A percentile compares a stretch with the other conserved stretches of the same genome.
phyloP scores from a whole-genome alignment of 2,888 invertebrate species.

The Pollenia amentaria region DNA sequence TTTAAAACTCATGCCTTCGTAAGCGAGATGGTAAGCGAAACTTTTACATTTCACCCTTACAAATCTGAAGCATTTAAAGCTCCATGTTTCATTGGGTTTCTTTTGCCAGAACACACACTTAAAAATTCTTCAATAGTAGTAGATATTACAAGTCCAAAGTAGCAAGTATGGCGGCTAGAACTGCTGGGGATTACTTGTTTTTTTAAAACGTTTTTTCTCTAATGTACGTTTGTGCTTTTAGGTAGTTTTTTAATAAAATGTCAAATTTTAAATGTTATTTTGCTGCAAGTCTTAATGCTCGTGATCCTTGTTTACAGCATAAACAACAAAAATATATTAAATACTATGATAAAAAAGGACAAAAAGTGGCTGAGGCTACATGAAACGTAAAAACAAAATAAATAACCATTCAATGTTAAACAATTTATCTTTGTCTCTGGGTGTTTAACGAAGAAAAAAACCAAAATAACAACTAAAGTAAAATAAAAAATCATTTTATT shows the following conservation, averaged over 20 bases:
- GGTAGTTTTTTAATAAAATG: constrained; percentile 60
- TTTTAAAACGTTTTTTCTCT: background rate
- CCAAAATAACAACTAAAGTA: constrained; percentile 45
- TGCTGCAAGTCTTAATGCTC: constrained; percentile 17
- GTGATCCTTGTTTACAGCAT: constrained; percentile 52
- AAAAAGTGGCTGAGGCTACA: background rate
- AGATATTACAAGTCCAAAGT: no score
- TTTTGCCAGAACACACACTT: no score
- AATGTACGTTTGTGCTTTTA: background rate
- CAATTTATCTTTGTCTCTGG: constrained; percentile 76
- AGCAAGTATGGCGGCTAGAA: no score
- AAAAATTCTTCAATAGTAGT: no score
- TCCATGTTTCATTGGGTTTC: no score
- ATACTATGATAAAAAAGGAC: constrained; percentile 21
- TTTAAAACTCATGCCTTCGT: no score
- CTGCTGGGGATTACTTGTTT: no score
- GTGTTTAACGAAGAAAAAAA: constrained; percentile 52
- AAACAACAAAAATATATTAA: constrained; percentile 25
- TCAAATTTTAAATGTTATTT: constrained; percentile 64
- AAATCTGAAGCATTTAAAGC: no score
- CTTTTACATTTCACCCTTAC: no score
- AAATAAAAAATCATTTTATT: constrained; percentile 48
- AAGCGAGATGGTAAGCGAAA: no score
- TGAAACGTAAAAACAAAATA: constrained; percentile 52
- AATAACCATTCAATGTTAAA: constrained; percentile 74